These are phyloP conservation scores for Tetramorium bicarinatum DNA, from an alignment of 2,888 invertebrate genomes.

Conservation along the genomic window DNA sequence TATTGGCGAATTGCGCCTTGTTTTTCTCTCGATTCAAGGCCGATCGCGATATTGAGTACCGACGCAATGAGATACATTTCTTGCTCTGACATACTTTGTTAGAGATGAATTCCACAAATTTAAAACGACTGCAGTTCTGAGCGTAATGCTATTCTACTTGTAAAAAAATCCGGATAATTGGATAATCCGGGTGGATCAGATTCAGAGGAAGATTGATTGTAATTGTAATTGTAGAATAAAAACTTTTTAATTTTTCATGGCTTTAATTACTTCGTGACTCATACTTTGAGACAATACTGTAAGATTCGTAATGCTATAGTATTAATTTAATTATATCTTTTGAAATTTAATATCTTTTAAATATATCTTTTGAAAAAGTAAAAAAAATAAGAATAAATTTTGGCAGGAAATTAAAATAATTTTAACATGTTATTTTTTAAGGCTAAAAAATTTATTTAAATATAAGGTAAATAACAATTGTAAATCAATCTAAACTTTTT, in stretches of 20 bases:
- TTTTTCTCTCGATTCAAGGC: constrained; percentile 6
- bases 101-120: neutral
- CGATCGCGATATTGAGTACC: constrained; percentile 7
- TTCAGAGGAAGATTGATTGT: neutral
- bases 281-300: neutral
- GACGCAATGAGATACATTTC: neutral
- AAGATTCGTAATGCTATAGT: neutral
- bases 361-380: neutral
- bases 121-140: neutral
- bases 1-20: neutral
- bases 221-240: neutral
- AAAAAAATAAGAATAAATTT: neutral
- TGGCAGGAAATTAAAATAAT: neutral
- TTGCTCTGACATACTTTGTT: constrained; percentile 14
- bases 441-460: neutral
- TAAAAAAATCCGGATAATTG: neutral
- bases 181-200: neutral
- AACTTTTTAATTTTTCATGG: neutral
- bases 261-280: neutral
- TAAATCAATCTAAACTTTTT: neutral
- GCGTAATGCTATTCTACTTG: neutral
- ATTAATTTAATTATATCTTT: neutral
- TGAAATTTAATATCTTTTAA: too few species aligned
- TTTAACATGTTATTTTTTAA: neutral
- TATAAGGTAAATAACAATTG: neutral